Base-by-base conservation (phyloP, 1,140 invertebrate genomes). In the Zaprionus camerounensis region DNA sequence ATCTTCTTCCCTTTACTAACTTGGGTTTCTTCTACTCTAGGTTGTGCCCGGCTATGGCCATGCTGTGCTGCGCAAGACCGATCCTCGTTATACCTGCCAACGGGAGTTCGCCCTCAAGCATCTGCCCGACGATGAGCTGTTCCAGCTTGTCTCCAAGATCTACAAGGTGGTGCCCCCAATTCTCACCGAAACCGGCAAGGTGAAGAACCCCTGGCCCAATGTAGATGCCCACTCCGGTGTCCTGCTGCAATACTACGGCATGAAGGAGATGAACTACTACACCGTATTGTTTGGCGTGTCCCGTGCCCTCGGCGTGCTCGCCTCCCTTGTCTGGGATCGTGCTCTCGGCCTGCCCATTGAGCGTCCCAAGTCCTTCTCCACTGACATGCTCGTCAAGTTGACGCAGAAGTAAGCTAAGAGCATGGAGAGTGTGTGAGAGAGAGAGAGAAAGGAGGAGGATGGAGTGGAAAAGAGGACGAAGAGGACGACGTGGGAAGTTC, bases 221-320 rank as follows among this genome's bases (percentile, higher is more conserved):
- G 98, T 99, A 82, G 98, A 99, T 94, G 98, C 98, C 56, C 98
- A 99, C 94, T 99, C 98, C 82, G 98, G 98, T 81, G 98, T 99
- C 12, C 94, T 99, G 28, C 94, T 99, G 65, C 94, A 98, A 95
- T 97, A 99, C 94, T 99, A 98, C 92, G 98, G 98, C 76, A 95
- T 99, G 95, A 99, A 96, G 87, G 98, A 99, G 94, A 99, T 99
- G 98, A 98, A 98, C 93, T 99, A 98, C 93, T 99, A 99, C 95
- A 99, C 99, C 13, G 98, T 99, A 3, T 94, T 99, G 82, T 99
- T 99, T 93, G 98, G 98, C 31, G 98, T 99, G 4, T 99, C 98
- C 0, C 96, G 98, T 88, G 98, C 98, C 11, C 95, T 99, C 3
- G 98, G 98, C 56, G 97, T 97, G 2, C 94, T 99, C 68, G 95